A percentile compares a stretch with the other conserved stretches of the same genome.
Conservation (phyloP, 2,888 invertebrate species). For the Sipha maydis region DNA sequence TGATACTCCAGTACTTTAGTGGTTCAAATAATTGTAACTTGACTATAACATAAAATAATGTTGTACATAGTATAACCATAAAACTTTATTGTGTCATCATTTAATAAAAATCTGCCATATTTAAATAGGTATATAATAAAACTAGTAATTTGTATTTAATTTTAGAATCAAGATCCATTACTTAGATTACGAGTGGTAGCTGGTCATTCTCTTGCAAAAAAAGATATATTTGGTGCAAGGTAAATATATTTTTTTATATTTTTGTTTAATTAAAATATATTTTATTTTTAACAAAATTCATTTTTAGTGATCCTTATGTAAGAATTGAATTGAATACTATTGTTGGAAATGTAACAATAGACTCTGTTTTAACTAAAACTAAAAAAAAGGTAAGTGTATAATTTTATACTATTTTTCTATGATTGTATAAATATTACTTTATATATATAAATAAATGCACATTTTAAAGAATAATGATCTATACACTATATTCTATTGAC, state of each 20-base stretch:
- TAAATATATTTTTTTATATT: slow-evolving; percentile 67
- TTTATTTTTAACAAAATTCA: background rate
- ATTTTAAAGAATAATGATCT: too few relatives aligned
- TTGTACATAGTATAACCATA: too few relatives aligned
- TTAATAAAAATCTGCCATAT: background rate
- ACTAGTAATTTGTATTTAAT: background rate
- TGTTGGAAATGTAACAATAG: slow-evolving; percentile 87
- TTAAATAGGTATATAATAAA: background rate
- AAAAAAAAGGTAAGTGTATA: slow-evolving; percentile 84
- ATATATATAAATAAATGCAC: too few relatives aligned
- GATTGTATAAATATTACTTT: too few relatives aligned
- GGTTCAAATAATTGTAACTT: too few relatives aligned
- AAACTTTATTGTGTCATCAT: too few relatives aligned
- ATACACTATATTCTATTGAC: too few relatives aligned
- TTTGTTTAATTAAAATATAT: slow-evolving; percentile 34
- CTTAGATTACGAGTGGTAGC: slow-evolving; percentile 79
- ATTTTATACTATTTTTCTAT: too few relatives aligned
- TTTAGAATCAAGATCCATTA: slow-evolving; percentile 61
- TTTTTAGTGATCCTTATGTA: slow-evolving; percentile 94
- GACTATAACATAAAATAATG: too few relatives aligned
- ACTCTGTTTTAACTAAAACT: slow-evolving; percentile 93
- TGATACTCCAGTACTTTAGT: too few relatives aligned
- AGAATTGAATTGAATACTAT: slow-evolving; percentile 88
- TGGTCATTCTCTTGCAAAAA: slow-evolving; percentile 93
- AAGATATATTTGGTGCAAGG: slow-evolving; percentile 99